Evolutionary conservation across 2,888 invertebrate species (phyloP).

Genomic region (Drosophila pullipes): DNA sequence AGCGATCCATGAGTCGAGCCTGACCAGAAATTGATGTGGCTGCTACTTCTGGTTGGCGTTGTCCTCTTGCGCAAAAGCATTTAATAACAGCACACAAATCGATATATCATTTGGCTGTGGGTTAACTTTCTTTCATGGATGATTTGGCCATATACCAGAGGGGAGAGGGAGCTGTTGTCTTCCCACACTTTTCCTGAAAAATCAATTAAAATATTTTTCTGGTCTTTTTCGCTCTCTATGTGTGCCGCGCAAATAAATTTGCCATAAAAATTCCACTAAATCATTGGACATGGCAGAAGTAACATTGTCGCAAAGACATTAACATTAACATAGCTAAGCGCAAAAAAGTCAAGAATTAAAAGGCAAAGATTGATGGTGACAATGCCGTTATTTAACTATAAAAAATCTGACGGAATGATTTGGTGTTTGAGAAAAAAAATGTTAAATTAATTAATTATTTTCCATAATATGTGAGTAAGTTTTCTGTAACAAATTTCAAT

Average conservation of each 20-base stretch:
- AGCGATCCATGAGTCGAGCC: slow-evolving; percentile 52
- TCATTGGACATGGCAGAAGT: slow-evolving; percentile 62
- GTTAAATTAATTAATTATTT: background rate
- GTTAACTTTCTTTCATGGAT: slow-evolving; percentile 70
- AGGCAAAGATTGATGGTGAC: slow-evolving; percentile 46
- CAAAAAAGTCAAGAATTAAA: slow-evolving; percentile 27
- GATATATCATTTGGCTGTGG: slow-evolving; percentile 74
- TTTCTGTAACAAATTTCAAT: background rate
- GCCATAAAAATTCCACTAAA: slow-evolving; percentile 79
- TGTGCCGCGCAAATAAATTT: slow-evolving; percentile 68
- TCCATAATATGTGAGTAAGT: background rate
- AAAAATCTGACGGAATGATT: slow-evolving; percentile 16
- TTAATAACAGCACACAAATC: slow-evolving; percentile 79
- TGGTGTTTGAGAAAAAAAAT: background rate
- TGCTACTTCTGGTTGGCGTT: slow-evolving; percentile 69
- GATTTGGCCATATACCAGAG: background rate
- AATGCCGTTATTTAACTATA: slow-evolving; percentile 32
- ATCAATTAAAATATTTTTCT: slow-evolving; percentile 79
- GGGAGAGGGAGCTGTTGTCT: slow-evolving; percentile 43
- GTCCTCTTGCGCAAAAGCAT: slow-evolving; percentile 66
- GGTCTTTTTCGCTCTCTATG: slow-evolving; percentile 28
- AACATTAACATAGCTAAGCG: slow-evolving; percentile 69
- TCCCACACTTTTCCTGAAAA: slow-evolving; percentile 75
- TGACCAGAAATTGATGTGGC: slow-evolving; percentile 78
- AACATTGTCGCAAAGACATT: slow-evolving; percentile 69